These are phyloP conservation scores for Rhaphigaster nebulosa DNA, from an alignment of 2,888 invertebrate species.

Conservation along the genomic window DNA sequence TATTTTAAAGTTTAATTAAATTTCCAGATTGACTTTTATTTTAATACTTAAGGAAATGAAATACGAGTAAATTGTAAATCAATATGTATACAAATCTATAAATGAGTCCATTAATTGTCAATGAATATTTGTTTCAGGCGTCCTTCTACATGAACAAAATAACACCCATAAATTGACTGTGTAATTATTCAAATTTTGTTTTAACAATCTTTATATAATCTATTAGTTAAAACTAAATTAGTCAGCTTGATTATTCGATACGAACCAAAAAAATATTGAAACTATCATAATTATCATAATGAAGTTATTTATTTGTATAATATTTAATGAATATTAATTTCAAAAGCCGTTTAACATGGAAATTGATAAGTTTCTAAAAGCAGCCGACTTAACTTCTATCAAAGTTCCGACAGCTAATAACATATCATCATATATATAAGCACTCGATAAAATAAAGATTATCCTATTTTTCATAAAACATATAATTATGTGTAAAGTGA, in stretches of 20 bases:
- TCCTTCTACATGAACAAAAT: too few relatives aligned
- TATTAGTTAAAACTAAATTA: neutral
- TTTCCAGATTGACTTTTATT: too few relatives aligned
- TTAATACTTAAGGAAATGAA: too few relatives aligned
- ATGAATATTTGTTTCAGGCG: too few relatives aligned
- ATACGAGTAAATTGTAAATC: too few relatives aligned
- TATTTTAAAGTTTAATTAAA: too few relatives aligned
- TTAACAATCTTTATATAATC: neutral
- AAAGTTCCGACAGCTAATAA: neutral
- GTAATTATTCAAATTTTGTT: neutral
- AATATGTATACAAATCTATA: too few relatives aligned
- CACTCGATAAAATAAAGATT: neutral
- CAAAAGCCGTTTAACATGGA: neutral
- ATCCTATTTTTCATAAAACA: neutral
- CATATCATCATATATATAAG: neutral
- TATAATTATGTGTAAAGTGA: slow-evolving; percentile 21
- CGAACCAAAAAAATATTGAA: neutral
- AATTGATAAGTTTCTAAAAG: neutral
- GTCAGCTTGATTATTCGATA: neutral
- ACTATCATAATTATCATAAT: neutral
- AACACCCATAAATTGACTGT: too few relatives aligned
- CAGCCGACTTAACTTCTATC: neutral
- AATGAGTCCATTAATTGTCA: too few relatives aligned
- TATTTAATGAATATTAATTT: neutral
- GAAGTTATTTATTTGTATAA: neutral